A percentile compares a stretch with the other conserved stretches of the same genome.
Conservation (phyloP, 2,113 vertebrate genomes). For the Nothobranchius furzeri region DNA sequence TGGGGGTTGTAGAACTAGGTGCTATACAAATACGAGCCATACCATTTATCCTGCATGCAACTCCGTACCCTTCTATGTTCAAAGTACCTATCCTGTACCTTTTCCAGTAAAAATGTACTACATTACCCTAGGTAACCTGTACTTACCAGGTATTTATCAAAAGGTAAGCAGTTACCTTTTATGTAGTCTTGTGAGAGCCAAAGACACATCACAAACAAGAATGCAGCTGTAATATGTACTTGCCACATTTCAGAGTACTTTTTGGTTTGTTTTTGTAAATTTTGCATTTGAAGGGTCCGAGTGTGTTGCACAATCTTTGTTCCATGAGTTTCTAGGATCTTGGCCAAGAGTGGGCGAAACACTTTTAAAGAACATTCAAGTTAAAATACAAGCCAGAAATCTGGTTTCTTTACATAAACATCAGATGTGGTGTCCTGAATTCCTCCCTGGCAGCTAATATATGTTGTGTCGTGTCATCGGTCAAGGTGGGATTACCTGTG, state of each 20-base stretch:
- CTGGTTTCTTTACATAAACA: not conserved
- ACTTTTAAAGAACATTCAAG: not conserved
- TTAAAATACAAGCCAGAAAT: not conserved
- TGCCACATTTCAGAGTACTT: not conserved
- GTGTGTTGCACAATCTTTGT: not conserved
- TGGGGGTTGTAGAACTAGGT: too few species aligned
- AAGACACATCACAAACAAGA: too few species aligned
- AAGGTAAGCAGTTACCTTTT: too few species aligned
- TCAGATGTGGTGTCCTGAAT: not conserved
- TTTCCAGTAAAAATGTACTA: too few species aligned
- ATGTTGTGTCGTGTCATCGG: not conserved
- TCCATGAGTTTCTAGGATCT: conserved; percentile 1
- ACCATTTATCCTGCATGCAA: too few species aligned
- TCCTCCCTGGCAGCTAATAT: not conserved
- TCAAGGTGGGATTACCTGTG: conserved; percentile 76
- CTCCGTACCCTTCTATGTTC: too few species aligned
- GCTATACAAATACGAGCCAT: too few species aligned
- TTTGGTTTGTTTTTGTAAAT: not conserved
- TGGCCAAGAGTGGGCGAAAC: conserved; percentile 16
- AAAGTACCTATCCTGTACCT: too few species aligned
- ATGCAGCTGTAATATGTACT: too few species aligned
- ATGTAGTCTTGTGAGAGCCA: too few species aligned
- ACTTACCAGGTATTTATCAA: too few species aligned
- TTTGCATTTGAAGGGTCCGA: not conserved
- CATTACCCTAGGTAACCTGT: too few species aligned